Evolutionary conservation across 1,140 invertebrate genomes (phyloP).

Genomic region (Bombus terrestris): DNA sequence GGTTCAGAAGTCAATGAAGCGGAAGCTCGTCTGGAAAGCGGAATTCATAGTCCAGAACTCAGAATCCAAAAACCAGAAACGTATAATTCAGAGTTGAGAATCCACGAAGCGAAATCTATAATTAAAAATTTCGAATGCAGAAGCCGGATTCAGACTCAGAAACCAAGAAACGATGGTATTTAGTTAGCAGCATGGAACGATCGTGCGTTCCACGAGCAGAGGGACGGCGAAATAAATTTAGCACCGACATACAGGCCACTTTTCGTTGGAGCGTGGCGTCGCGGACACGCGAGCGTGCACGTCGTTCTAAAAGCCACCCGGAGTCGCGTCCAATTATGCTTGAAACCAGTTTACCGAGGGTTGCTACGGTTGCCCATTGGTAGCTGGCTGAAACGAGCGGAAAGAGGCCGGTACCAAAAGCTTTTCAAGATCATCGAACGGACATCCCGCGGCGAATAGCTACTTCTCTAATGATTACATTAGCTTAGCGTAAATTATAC

Average conservation of each 20-base stretch:
- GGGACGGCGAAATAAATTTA: constrained; percentile 54
- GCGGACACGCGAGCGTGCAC: constrained; percentile 12
- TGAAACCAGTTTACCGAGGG: constrained; percentile 70
- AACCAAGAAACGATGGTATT: background rate
- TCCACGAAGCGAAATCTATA: too few species aligned
- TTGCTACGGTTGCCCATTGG: constrained; percentile 21
- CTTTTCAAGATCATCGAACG: constrained; percentile 20
- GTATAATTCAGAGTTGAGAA: too few species aligned
- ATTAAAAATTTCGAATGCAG: too few species aligned
- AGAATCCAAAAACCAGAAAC: too few species aligned
- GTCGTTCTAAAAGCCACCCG: constrained; percentile 23
- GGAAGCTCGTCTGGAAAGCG: too few species aligned
- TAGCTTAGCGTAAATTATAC: constrained; percentile 47
- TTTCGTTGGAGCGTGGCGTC: constrained; percentile 31
- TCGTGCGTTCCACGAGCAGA: background rate
- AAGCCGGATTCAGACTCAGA: too few species aligned
- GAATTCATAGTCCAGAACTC: too few species aligned
- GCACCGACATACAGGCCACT: constrained; percentile 1
- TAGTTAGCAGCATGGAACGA: background rate
- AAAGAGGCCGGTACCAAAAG: background rate
- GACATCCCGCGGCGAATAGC: constrained; percentile 41
- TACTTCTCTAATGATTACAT: constrained; percentile 49
- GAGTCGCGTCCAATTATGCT: constrained; percentile 76
- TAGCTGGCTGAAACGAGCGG: constrained; percentile 13
- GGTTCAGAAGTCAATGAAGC: too few species aligned